phyloP scores from a whole-genome alignment of 2,888 invertebrate genomes.

The Eupithecia tripunctaria region DNA sequence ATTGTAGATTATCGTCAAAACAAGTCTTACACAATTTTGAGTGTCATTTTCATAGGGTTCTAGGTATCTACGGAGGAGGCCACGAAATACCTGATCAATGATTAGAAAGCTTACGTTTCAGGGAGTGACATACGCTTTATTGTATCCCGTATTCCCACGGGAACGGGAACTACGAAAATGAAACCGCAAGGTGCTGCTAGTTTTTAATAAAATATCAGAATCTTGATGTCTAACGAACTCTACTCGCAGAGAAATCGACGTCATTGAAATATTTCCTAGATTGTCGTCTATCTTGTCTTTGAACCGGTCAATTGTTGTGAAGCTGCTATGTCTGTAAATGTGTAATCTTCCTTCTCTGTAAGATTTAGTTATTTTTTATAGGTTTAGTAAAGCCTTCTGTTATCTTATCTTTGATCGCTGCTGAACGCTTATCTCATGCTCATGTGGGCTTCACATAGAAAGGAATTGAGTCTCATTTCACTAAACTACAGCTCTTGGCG shows the following conservation, averaged over 20 bases:
- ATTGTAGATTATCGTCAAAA: too few relatives aligned
- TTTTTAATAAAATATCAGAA: too few relatives aligned
- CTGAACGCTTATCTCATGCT: constrained; percentile 3
- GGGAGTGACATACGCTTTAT: too few relatives aligned
- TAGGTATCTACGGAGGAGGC: too few relatives aligned
- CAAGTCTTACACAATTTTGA: too few relatives aligned
- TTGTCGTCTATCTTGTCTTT: neutral
- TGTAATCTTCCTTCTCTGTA: neutral
- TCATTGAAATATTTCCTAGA: neutral
- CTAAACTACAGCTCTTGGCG: neutral
- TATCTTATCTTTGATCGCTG: constrained; percentile 6
- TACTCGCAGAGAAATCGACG: neutral
- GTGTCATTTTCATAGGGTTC: too few relatives aligned
- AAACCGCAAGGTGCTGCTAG: too few relatives aligned
- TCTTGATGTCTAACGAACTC: too few relatives aligned
- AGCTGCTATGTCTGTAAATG: neutral
- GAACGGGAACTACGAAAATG: too few relatives aligned
- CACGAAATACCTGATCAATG: too few relatives aligned
- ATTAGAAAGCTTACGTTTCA: too few relatives aligned
- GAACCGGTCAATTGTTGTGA: neutral
- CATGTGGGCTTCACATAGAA: neutral
- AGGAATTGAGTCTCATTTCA: neutral
- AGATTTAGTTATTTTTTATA: constrained; percentile 6
- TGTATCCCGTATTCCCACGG: too few relatives aligned
- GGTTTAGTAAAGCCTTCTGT: constrained; percentile 1